A percentile compares a stretch with the other conserved stretches of the same genome.
Evolutionary conservation across 2,797 vertebrate genomes (phyloP).

Genomic region (Myoxocephalus aenaeus): DNA sequence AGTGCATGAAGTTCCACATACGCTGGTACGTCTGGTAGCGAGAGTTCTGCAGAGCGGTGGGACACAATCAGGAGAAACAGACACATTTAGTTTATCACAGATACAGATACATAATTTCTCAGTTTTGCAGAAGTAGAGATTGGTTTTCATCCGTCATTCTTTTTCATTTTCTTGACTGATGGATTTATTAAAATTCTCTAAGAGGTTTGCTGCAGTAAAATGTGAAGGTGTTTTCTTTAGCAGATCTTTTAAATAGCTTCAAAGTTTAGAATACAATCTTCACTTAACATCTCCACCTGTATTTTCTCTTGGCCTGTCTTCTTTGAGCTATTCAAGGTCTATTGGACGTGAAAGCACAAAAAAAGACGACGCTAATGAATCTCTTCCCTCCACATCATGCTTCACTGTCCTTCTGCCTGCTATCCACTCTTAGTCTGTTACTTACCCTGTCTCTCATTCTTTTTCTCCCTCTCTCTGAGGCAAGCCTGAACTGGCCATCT

Average conservation of each 20-base stretch:
- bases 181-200: conserved; percentile 33
- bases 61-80: conserved; percentile 18
- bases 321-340: conserved; percentile 53
- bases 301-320: conserved; percentile 42
- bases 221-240: background rate
- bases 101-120: conserved; percentile 1
- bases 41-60: conserved; percentile 88
- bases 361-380: conserved; percentile 51
- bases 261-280: conserved; percentile 42
- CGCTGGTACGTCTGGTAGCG: conserved; percentile 99
- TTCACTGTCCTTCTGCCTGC: conserved; percentile 45
- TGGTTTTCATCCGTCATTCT: conserved; percentile 24
- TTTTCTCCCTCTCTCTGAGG: conserved; percentile 12
- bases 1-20: conserved; percentile 99
- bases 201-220: conserved; percentile 17
- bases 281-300: conserved; percentile 35
- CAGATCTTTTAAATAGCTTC: conserved; percentile 24
- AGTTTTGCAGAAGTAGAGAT: conserved; percentile 19
- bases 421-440: conserved; percentile 25
- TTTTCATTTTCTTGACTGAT: conserved; percentile 38
- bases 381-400: conserved; percentile 36
- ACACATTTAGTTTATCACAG: conserved; percentile 11
- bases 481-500: background rate
- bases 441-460: conserved; percentile 24
- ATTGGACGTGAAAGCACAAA: conserved; percentile 38